Evolutionary conservation across 1,140 invertebrate species (phyloP).

Genomic region (Pristionchus pacificus): DNA sequence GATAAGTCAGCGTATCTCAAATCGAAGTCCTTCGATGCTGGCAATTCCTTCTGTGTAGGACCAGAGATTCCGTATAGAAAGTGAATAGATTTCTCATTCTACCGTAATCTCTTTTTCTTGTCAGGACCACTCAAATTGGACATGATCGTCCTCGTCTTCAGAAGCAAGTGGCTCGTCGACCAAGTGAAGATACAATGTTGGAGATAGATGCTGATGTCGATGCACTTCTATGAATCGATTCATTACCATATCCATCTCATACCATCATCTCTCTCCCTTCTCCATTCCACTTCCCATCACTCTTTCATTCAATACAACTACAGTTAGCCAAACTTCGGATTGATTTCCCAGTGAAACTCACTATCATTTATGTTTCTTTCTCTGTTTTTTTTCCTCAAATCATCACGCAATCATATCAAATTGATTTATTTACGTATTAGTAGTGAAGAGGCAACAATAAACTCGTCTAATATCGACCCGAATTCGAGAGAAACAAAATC

Average conservation of each 20-base stretch:
- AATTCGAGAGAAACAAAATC: neutral
- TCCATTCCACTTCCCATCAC: neutral
- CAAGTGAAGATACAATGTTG: constrained; percentile 17
- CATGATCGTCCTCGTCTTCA: constrained; percentile 2
- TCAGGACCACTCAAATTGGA: neutral
- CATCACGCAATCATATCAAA: no score
- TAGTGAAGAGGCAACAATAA: no score
- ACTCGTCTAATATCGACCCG: no score
- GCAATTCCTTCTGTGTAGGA: neutral
- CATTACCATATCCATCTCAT: neutral
- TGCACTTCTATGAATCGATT: neutral
- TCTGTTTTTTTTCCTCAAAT: no score
- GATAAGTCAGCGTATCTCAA: neutral
- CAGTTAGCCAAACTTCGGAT: neutral
- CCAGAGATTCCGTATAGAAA: constrained; percentile 7
- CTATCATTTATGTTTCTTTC: no score
- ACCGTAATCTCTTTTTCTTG: neutral
- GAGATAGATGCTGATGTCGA: constrained; percentile 10
- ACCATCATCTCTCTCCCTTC: neutral
- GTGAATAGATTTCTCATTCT: neutral
- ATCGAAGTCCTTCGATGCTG: constrained; percentile 1
- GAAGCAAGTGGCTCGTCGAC: constrained; percentile 4
- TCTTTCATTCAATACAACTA: neutral
- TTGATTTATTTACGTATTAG: no score
- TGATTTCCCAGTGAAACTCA: neutral